Evolutionary conservation across 1,140 invertebrate species (phyloP).

Genomic region (Hesperophylax magnus): DNA sequence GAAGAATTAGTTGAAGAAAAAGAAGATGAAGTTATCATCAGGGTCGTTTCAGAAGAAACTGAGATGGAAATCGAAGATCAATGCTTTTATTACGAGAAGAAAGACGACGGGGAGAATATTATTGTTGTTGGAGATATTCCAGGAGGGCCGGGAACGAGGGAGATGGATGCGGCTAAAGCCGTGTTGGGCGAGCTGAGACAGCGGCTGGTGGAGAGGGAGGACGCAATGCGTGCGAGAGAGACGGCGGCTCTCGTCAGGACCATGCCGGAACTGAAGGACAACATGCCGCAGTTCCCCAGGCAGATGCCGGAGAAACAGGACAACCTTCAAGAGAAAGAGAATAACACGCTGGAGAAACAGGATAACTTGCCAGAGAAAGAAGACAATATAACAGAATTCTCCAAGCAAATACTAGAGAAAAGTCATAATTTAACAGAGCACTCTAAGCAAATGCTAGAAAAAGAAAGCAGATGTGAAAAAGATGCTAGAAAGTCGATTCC

Average conservation of each 20-base stretch:
- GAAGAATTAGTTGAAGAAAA: too few relatives aligned
- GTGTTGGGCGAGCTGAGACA: constrained; percentile 61
- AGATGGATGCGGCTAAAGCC: constrained; percentile 46
- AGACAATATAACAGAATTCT: too few relatives aligned
- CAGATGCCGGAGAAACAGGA: constrained; percentile 60
- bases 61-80: constrained; percentile 49
- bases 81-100: constrained; percentile 54
- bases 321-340: not conserved
- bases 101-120: constrained; percentile 33
- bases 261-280: constrained; percentile 64
- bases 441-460: too few relatives aligned
- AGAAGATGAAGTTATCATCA: constrained; percentile 1
- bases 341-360: too few relatives aligned
- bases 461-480: too few relatives aligned
- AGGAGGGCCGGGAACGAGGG: constrained; percentile 42
- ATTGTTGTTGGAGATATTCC: constrained; percentile 38
- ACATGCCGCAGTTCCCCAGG: constrained; percentile 65
- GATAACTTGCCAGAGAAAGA: too few relatives aligned
- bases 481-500: too few relatives aligned
- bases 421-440: too few relatives aligned
- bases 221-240: constrained; percentile 67
- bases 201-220: constrained; percentile 66
- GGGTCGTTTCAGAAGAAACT: constrained; percentile 49
- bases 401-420: too few relatives aligned
- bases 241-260: constrained; percentile 66